phyloP scores from a whole-genome alignment of 2,113 vertebrate species.

The Megalops atlanticus region DNA sequence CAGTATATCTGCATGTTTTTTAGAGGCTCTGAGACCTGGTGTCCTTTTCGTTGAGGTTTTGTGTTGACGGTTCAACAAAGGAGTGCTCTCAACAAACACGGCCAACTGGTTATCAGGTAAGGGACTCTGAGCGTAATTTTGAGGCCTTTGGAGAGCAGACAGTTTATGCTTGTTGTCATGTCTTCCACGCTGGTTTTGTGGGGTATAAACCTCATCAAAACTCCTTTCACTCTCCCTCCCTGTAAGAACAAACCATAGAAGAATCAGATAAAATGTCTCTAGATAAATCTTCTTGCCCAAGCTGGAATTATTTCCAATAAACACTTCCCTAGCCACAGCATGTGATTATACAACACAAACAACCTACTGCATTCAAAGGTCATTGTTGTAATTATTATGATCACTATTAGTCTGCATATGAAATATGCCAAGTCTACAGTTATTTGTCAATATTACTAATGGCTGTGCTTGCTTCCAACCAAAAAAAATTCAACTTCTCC shows the following conservation, averaged over 20 bases:
- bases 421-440: too few relatives aligned
- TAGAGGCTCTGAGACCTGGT: conserved; percentile 19
- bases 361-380: too few relatives aligned
- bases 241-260: conserved; percentile 34
- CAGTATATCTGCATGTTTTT: conserved; percentile 19
- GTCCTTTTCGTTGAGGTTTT: conserved; percentile 15
- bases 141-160: neutral
- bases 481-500: too few relatives aligned
- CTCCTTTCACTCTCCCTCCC: conserved; percentile 34
- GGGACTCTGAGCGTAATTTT: neutral
- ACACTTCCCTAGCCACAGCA: too few relatives aligned
- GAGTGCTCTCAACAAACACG: neutral
- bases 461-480: too few relatives aligned
- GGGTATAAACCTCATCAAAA: conserved; percentile 48
- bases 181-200: neutral
- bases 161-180: neutral
- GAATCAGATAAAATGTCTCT: neutral
- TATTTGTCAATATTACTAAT: too few relatives aligned
- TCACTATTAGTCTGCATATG: too few relatives aligned
- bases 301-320: too few relatives aligned
- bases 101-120: conserved; percentile 52
- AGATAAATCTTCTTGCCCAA: too few relatives aligned
- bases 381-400: too few relatives aligned
- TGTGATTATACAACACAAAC: too few relatives aligned
- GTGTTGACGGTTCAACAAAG: conserved; percentile 1